Base-by-base conservation (phyloP, 2,797 vertebrate genomes). In the Sphenodon punctatus region DNA sequence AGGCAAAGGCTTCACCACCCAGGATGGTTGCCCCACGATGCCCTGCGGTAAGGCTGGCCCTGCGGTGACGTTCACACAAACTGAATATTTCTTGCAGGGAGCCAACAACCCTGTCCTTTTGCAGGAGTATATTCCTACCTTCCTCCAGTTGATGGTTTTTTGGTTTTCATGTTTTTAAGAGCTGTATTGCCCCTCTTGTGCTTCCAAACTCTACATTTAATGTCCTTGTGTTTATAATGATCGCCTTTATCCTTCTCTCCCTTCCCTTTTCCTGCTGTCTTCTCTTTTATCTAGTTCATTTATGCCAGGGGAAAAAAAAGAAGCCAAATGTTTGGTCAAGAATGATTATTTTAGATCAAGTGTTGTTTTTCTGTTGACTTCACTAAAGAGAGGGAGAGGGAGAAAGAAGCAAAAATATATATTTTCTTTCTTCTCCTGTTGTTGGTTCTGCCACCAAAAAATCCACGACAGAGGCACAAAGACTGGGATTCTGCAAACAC, bases 221-320 rank as follows among this genome's bases (percentile, higher is more conserved):
- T 69, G 60, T 75, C 49, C 32, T 16, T 76, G 78, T 30, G 41
- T 87, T 86, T 69, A 27, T 75, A 87, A 63, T 13, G 41, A 41
- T 80, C 56, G 46, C 69, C 63, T 61, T 67, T 89, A 84, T 63
- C 79, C 77, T 82, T 34, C 41, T 70, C 73, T 84, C 80, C 53
- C 38, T 1, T 63, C 88, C 71, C 58, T 61, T 84, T 51, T 77
- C 81, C 85, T 82, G 72, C 83, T 66, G 72, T 48, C 75, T 82
- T 78, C 66, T 63, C 89, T 88, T 84, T 89, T 82, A 82, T 88
- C 69, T 46, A 49, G 67, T 69, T 68, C 55, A 36, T 82, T 82
- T 46, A 84, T 78, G 63, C 48, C 49, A 39, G n/a, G 23, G 59
- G 51, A 48, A 56, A 63, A 45, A 12, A 17, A 5, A 9, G 25